These are phyloP conservation scores for Sarcophaga caerulescens DNA, from an alignment of 2,888 invertebrate species.

Conservation along the genomic window DNA sequence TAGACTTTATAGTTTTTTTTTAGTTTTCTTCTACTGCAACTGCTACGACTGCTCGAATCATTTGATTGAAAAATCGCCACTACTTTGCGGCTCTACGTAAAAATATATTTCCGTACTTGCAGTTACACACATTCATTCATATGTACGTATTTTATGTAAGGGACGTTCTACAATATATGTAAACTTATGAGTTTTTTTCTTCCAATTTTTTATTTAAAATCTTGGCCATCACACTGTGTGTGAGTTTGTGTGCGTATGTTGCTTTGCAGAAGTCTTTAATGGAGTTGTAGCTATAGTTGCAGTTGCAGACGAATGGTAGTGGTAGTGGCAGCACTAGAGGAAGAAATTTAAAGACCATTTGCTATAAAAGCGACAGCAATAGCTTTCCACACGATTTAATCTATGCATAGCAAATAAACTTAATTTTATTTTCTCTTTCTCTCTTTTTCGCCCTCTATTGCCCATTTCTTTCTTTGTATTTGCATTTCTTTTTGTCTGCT, in stretches of 20 bases:
- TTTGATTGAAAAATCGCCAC: constrained; percentile 54
- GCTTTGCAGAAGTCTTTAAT: not conserved
- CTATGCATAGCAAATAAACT: constrained; percentile 76
- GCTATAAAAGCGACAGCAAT: constrained; percentile 47
- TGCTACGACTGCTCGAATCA: not conserved
- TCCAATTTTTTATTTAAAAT: too few species aligned
- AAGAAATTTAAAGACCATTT: constrained; percentile 10
- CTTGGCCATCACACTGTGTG: constrained; percentile 18
- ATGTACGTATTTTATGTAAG: not conserved
- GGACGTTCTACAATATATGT: not conserved
- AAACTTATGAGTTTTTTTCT: not conserved
- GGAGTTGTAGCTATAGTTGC: not conserved
- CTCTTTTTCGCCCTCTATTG: constrained; percentile 59
- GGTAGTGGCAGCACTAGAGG: not conserved
- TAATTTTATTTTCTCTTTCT: constrained; percentile 30
- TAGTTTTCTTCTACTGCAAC: not conserved
- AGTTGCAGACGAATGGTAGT: not conserved
- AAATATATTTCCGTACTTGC: not conserved
- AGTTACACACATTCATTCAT: not conserved
- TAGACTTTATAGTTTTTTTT: constrained; percentile 3
- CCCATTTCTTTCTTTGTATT: constrained; percentile 71
- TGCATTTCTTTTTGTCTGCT: constrained; percentile 18
- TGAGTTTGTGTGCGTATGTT: not conserved
- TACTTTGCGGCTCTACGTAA: constrained; percentile 38
- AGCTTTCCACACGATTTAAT: constrained; percentile 79